Conservation (phyloP, 2,113 vertebrate genomes). For the Oncorhynchus masou region DNA sequence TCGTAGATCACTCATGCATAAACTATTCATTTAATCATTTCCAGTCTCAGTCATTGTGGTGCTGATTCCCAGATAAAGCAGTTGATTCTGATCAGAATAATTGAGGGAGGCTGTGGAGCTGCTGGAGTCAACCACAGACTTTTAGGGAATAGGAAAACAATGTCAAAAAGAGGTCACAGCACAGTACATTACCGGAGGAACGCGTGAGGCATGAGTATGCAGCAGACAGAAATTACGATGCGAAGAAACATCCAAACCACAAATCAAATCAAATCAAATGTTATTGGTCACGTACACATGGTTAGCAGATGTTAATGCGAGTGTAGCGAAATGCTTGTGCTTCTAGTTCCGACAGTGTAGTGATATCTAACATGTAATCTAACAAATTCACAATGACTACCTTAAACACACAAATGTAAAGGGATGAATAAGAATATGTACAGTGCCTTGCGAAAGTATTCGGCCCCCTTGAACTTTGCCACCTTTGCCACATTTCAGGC, state of each 20-base stretch:
- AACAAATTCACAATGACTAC: no score
- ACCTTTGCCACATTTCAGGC: no score
- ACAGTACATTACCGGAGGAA: neutral
- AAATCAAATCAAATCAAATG: no score
- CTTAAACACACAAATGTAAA: no score
- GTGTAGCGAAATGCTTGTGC: no score
- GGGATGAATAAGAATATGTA: no score
- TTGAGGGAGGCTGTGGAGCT: conserved; percentile 9
- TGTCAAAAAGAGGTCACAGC: neutral
- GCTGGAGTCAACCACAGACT: neutral
- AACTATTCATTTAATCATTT: conserved; percentile 35
- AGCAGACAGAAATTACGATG: neutral
- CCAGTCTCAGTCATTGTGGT: conserved; percentile 13
- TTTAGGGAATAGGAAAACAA: neutral
- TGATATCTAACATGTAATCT: no score
- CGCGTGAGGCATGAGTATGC: neutral
- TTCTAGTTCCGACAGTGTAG: no score
- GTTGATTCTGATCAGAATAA: conserved; percentile 34
- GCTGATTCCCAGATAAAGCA: conserved; percentile 12
- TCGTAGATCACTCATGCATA: conserved; percentile 28
- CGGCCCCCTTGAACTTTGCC: no score
- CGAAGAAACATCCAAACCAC: neutral
- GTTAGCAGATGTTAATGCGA: neutral
- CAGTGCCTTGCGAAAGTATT: no score
- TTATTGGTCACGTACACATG: no score